Percentiles rank a stretch among this genome's conserved stretches.
Evolutionary conservation across 2,888 invertebrate genomes (phyloP).

Genomic region (Molanna angustata): DNA sequence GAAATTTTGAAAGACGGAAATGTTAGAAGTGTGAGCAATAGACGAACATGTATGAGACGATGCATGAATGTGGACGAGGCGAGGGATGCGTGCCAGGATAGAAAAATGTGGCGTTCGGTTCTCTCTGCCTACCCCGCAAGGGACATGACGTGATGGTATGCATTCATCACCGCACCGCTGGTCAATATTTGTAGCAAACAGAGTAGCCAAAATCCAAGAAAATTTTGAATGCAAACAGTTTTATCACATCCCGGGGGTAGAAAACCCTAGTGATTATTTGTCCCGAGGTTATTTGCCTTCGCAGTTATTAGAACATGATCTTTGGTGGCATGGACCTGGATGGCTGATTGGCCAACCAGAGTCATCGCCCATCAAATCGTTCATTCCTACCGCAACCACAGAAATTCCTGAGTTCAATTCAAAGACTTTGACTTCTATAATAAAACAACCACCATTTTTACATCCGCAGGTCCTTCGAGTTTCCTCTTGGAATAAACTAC

Average conservation of each 20-base stretch:
- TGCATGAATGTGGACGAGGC: too few relatives aligned
- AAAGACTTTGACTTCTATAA: background rate
- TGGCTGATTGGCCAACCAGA: background rate
- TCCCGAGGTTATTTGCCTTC: background rate
- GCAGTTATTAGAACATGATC: background rate
- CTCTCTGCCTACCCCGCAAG: too few relatives aligned
- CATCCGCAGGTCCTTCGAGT: too few relatives aligned
- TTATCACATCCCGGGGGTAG: background rate
- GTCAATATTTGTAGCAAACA: constrained; percentile 1
- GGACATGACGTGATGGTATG: too few relatives aligned
- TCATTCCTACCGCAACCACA: background rate
- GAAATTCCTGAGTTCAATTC: background rate
- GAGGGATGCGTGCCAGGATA: too few relatives aligned
- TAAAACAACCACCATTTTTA: background rate
- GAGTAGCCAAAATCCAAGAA: background rate
- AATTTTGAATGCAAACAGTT: background rate
- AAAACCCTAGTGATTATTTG: background rate
- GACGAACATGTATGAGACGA: too few relatives aligned
- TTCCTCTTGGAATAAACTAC: background rate
- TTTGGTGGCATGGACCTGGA: background rate
- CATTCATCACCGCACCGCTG: constrained; percentile 5
- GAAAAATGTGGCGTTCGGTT: too few relatives aligned
- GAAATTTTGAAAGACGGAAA: too few relatives aligned
- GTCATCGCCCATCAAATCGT: background rate
- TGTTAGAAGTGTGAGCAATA: too few relatives aligned